Percentiles rank a stretch among this genome's conserved stretches.
Evolutionary conservation across 2,888 invertebrate species (phyloP).

Genomic region (Ectobius pallidus): DNA sequence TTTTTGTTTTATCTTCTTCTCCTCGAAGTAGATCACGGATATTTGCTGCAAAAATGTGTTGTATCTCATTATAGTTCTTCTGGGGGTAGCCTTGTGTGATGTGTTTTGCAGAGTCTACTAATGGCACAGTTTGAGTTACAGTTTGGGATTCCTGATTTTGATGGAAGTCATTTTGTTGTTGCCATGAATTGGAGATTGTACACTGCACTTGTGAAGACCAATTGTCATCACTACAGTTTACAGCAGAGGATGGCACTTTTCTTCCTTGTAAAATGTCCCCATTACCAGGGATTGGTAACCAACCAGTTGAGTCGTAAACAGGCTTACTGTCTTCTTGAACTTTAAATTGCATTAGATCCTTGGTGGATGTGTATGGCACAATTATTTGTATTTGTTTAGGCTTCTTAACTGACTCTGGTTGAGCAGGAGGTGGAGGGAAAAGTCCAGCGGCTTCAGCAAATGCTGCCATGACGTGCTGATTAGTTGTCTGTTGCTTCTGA

Average conservation of each 20-base stretch:
- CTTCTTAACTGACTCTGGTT: slow-evolving; percentile 53
- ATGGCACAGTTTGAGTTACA: slow-evolving; percentile 54
- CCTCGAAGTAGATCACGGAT: slow-evolving; percentile 59
- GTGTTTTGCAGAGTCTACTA: slow-evolving; percentile 48
- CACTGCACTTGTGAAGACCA: neutral
- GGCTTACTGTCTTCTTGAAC: slow-evolving; percentile 46
- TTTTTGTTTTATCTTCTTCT: slow-evolving; percentile 51
- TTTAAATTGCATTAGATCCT: slow-evolving; percentile 62
- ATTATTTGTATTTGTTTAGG: slow-evolving; percentile 78
- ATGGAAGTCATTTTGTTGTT: slow-evolving; percentile 40
- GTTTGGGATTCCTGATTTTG: slow-evolving; percentile 51
- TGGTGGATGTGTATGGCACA: slow-evolving; percentile 76
- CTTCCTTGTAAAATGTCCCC: neutral
- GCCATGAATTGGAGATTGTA: neutral
- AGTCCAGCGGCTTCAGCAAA: slow-evolving; percentile 37
- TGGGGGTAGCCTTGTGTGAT: neutral
- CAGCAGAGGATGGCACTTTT: neutral
- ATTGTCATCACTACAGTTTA: neutral
- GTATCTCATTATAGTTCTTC: slow-evolving; percentile 36
- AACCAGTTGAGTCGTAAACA: slow-evolving; percentile 48
- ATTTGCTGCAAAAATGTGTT: slow-evolving; percentile 55
- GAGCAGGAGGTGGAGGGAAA: slow-evolving; percentile 42
- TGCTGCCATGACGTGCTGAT: slow-evolving; percentile 31
- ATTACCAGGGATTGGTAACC: slow-evolving; percentile 51
- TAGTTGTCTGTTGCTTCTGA: neutral